Evolutionary conservation across 2,888 invertebrate species (phyloP).

Genomic region (Megamerina dolium): DNA sequence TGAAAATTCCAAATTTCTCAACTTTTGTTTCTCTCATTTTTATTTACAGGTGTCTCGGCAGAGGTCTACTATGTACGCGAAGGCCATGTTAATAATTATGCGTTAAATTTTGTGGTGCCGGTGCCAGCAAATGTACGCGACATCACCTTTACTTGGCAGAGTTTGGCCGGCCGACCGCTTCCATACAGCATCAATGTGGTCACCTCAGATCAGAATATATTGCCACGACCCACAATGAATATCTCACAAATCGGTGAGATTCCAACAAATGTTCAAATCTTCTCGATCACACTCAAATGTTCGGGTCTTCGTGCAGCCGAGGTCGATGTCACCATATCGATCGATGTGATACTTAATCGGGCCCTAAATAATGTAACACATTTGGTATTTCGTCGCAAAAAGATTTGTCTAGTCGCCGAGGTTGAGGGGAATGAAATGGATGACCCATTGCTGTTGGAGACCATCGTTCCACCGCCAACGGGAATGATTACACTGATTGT

Average conservation of each 20-base stretch:
- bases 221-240: conserved; percentile 73
- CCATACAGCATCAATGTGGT: conserved; percentile 76
- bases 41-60: conserved; percentile 67
- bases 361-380: conserved; percentile 63
- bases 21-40: too few relatives aligned
- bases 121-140: conserved; percentile 78
- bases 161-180: conserved; percentile 69
- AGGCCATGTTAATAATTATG: conserved; percentile 85
- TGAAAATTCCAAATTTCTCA: too few relatives aligned
- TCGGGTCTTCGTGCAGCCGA: conserved; percentile 75
- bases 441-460: conserved; percentile 43
- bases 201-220: conserved; percentile 66
- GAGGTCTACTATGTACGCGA: conserved; percentile 88
- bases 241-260: conserved; percentile 77
- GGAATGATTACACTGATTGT: conserved; percentile 45
- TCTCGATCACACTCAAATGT: conserved; percentile 75
- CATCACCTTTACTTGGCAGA: conserved; percentile 89
- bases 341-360: conserved; percentile 72
- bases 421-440: conserved; percentile 37
- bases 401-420: conserved; percentile 63
- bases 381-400: conserved; percentile 73
- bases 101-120: conserved; percentile 80
- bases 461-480: conserved; percentile 42
- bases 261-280: conserved; percentile 71
- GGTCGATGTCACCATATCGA: conserved; percentile 73